Evolutionary conservation across 2,113 vertebrate genomes (phyloP).

Genomic region (Ammodytes dubius): DNA sequence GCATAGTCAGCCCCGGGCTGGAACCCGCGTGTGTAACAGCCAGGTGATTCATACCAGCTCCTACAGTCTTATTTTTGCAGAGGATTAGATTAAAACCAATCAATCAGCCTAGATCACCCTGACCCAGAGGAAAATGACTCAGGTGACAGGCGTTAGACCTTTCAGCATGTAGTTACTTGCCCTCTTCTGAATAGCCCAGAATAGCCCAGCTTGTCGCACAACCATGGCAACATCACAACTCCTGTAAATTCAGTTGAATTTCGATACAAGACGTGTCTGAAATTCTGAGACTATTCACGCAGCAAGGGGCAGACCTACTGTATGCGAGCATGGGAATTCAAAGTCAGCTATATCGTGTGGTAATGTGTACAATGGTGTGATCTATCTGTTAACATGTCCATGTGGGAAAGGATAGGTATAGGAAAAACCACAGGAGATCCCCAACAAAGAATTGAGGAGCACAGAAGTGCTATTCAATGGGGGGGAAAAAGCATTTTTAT

Average conservation of each 20-base stretch:
- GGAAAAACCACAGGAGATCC: slow-evolving; percentile 6
- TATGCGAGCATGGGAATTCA: slow-evolving; percentile 23
- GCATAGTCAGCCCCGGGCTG: slow-evolving; percentile 72
- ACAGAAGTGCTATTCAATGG: neutral
- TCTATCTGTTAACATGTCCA: neutral
- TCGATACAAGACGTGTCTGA: slow-evolving; percentile 5
- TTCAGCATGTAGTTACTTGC: slow-evolving; percentile 35
- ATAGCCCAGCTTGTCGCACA: slow-evolving; percentile 35
- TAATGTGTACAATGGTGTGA: neutral
- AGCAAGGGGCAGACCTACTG: slow-evolving; percentile 3
- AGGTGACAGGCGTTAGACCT: slow-evolving; percentile 33
- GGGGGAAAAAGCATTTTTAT: neutral
- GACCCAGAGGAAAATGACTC: slow-evolving; percentile 51
- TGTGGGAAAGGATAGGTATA: neutral
- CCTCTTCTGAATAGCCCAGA: slow-evolving; percentile 10
- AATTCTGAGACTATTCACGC: slow-evolving; percentile 25
- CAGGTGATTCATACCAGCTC: slow-evolving; percentile 78
- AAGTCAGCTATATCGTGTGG: slow-evolving; percentile 10
- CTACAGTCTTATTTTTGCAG: slow-evolving; percentile 63
- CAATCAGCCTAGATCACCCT: slow-evolving; percentile 70
- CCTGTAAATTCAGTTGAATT: slow-evolving; percentile 21
- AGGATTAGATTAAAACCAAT: slow-evolving; percentile 80
- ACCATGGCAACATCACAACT: slow-evolving; percentile 42
- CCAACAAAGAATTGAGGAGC: neutral
- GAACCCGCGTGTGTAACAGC: slow-evolving; percentile 54